Conservation (phyloP, 2,888 invertebrate species). For the Nebria brevicollis region DNA sequence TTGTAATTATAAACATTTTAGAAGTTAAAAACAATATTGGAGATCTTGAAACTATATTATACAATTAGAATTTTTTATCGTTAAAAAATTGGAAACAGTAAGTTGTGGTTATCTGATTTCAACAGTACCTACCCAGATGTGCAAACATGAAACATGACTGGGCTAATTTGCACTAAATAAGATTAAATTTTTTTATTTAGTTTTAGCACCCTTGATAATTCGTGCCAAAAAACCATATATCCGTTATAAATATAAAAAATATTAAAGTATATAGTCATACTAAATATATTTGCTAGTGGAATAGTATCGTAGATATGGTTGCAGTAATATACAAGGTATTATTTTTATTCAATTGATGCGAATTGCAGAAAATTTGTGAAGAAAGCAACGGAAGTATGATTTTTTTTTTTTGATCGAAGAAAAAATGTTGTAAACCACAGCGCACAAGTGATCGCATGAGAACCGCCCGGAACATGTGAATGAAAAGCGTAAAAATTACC, state of each 20-base stretch:
- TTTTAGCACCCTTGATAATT: neutral
- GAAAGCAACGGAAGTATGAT: slow-evolving; percentile 12
- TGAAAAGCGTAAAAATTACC: slow-evolving; percentile 47
- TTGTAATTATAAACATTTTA: no score
- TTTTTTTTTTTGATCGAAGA: neutral
- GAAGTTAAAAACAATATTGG: no score
- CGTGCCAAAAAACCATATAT: slow-evolving; percentile 3
- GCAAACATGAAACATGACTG: slow-evolving; percentile 45
- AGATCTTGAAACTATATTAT: no score
- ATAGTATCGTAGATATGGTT: no score
- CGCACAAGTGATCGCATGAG: slow-evolving; percentile 34
- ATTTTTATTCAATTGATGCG: neutral
- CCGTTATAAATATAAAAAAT: neutral
- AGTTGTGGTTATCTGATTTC: neutral
- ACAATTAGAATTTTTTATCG: no score
- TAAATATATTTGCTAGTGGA: no score
- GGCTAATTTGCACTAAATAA: slow-evolving; percentile 35
- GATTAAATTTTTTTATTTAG: slow-evolving; percentile 32
- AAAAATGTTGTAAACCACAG: slow-evolving; percentile 14
- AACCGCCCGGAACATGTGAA: slow-evolving; percentile 31
- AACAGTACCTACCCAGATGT: slow-evolving; percentile 11
- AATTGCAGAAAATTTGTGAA: neutral
- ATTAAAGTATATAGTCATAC: neutral
- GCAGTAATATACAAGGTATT: no score
- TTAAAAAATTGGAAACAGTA: no score